Base-by-base conservation (phyloP, 2,113 vertebrate species). In the Ophthalmolycus amberensis region DNA sequence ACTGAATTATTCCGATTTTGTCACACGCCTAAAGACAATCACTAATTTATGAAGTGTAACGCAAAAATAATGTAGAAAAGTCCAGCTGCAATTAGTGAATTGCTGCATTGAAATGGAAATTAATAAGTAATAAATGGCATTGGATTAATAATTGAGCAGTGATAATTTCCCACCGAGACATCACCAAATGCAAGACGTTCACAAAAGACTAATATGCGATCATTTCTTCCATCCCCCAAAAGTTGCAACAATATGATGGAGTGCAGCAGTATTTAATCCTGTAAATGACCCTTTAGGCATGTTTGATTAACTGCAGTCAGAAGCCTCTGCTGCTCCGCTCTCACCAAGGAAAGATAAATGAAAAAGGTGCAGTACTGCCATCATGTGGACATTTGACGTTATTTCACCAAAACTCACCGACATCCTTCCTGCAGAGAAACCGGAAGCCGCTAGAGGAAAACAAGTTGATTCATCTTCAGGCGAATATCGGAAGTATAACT, bases 301-400 rank as follows among this genome's bases (percentile, higher is more conserved):
- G 62, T 34, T 25, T 65, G n/a, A 32, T 79, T 27, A 74, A 75
- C 71, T 44, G 79, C 20, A 25, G 40, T 22, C 32, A 64, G 12
- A 9, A 25, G 5, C 50, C 20, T 14, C 32, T 27, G 18, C 1
- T 1, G 25, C 12, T 2, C 15, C 38, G 46, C 18, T 32, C 3
- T 15, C 6, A 0, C 44, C 44, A 74, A 77, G 77, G 77, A 9
- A 9, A 44, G 3, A 46, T 38, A 5, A 46, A 15, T 0, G 4
- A 22, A 78, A 29, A 34, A 70, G 75, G 84, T 69, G 16, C 64
- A 79, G 14, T 71, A 79, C 5, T 83, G 92, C 89, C 93, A 78
- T 7, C 92, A 12, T 75, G 89, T 72, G 93, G 88, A 27, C 0
- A 0, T 14, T 15, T 15, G 6, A 7, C 34, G 80, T 2, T 2